phyloP scores from a whole-genome alignment of 1,140 invertebrate species.

The Pteromalus puparum region DNA sequence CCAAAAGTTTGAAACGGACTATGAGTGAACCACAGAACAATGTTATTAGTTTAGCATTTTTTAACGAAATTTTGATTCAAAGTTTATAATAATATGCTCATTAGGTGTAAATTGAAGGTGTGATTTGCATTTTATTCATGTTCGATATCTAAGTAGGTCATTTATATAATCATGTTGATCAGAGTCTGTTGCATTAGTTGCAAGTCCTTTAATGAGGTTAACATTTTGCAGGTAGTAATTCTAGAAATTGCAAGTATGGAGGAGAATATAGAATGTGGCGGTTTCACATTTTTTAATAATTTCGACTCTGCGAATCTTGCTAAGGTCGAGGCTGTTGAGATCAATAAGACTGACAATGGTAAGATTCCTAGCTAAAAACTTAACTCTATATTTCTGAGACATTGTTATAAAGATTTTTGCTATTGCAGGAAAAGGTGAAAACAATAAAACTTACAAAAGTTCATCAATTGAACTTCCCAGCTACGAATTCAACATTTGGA shows the following conservation, averaged over 20 bases:
- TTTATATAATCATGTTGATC: conserved; percentile 25
- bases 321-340: conserved; percentile 82
- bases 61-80: not conserved
- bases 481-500: conserved; percentile 94
- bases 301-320: conserved; percentile 93
- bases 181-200: not conserved
- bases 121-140: conserved; percentile 27
- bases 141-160: conserved; percentile 33
- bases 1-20: not conserved
- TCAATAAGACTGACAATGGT: conserved; percentile 62
- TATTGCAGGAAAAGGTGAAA: conserved; percentile 50
- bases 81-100: conserved; percentile 25
- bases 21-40: not conserved
- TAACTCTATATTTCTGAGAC: not conserved
- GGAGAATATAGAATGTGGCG: conserved; percentile 77
- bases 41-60: not conserved
- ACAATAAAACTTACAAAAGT: conserved; percentile 62
- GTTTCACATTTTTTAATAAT: conserved; percentile 84
- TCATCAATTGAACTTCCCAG: conserved; percentile 76
- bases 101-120: conserved; percentile 36
- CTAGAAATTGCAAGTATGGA: conserved; percentile 60
- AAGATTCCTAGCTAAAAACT: conserved; percentile 24
- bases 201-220: not conserved
- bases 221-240: conserved; percentile 46
- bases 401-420: conserved; percentile 19